Percentiles rank a stretch among this genome's conserved stretches.
These are phyloP conservation scores for Coenobita brevimanus DNA, from an alignment of 1,140 invertebrate species.

Conservation along the genomic window DNA sequence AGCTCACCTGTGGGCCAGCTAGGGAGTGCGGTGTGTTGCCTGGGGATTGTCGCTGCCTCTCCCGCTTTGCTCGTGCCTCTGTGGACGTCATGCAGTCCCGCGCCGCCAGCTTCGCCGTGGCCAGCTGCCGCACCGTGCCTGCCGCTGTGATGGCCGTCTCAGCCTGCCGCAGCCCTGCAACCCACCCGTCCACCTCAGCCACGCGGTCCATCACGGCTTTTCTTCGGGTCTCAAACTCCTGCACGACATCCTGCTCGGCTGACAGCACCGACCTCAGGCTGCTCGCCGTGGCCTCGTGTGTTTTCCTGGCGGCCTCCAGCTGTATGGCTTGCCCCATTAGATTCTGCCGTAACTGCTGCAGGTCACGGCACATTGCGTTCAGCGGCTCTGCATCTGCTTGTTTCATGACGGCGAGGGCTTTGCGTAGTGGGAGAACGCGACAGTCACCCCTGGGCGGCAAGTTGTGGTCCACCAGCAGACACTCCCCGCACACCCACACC, in stretches of 20 bases:
- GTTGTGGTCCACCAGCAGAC: slow-evolving; percentile 48
- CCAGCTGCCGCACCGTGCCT: slow-evolving; percentile 39
- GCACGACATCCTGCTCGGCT: slow-evolving; percentile 39
- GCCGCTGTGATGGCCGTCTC: slow-evolving; percentile 28
- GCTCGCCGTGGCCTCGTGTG: slow-evolving; percentile 18
- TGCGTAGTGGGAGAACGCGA: slow-evolving; percentile 17
- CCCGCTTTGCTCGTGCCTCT: neutral
- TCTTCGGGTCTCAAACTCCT: slow-evolving; percentile 44
- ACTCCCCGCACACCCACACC: slow-evolving; percentile 50
- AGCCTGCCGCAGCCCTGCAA: slow-evolving; percentile 13
- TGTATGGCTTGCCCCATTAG: slow-evolving; percentile 4
- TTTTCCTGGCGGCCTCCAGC: slow-evolving; percentile 27
- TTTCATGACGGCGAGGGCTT: slow-evolving; percentile 48
- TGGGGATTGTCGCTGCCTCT: slow-evolving; percentile 9
- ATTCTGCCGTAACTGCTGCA: slow-evolving; percentile 29
- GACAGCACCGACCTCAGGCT: slow-evolving; percentile 14
- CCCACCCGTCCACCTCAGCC: slow-evolving; percentile 40
- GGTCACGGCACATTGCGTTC: slow-evolving; percentile 10
- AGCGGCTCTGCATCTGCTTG: slow-evolving; percentile 41
- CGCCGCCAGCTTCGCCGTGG: slow-evolving; percentile 44
- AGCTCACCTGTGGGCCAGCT: too few relatives aligned
- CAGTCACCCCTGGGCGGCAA: slow-evolving; percentile 37
- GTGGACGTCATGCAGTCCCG: slow-evolving; percentile 13
- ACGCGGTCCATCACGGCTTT: slow-evolving; percentile 45
- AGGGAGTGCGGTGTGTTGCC: too few relatives aligned